These are phyloP conservation scores for Heterodera schachtii DNA, from an alignment of 1,140 invertebrate genomes.

Conservation along the genomic window DNA sequence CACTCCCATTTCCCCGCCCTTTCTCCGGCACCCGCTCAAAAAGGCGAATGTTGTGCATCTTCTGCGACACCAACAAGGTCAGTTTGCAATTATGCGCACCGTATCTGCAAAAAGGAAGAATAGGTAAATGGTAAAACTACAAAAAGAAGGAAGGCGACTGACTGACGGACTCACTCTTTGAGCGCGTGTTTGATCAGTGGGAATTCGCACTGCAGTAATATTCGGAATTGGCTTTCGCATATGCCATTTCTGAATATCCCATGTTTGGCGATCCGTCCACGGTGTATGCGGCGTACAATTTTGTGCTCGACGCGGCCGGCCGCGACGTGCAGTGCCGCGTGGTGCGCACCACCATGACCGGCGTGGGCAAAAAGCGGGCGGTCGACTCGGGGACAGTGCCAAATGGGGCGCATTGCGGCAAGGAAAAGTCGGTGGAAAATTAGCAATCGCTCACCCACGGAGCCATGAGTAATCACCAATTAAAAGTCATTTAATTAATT, in stretches of 20 bases:
- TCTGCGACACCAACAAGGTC: slow-evolving; percentile 40
- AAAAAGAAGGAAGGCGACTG: too few species aligned
- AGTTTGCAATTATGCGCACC: slow-evolving; percentile 31
- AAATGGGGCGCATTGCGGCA: slow-evolving; percentile 89
- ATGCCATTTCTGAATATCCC: slow-evolving; percentile 67
- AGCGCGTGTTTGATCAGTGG: slow-evolving; percentile 39
- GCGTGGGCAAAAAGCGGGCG: slow-evolving; percentile 71
- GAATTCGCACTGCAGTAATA: slow-evolving; percentile 36
- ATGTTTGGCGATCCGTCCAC: slow-evolving; percentile 86
- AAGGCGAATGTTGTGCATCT: slow-evolving; percentile 44
- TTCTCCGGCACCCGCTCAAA: slow-evolving; percentile 2
- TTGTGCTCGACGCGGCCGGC: slow-evolving; percentile 34
- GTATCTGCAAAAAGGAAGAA: neutral
- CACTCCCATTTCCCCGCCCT: too few species aligned
- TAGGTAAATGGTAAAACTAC: too few species aligned
- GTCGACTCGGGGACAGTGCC: slow-evolving; percentile 91
- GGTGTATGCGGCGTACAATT: slow-evolving; percentile 49
- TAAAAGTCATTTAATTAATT: too few species aligned
- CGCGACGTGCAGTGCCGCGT: slow-evolving; percentile 46
- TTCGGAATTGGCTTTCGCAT: slow-evolving; percentile 41
- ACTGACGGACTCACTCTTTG: neutral
- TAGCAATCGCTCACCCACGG: neutral
- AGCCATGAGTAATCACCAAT: too few species aligned
- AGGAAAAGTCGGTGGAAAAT: slow-evolving; percentile 75
- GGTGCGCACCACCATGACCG: slow-evolving; percentile 38